These are phyloP conservation scores for Leucoraja erinaceus DNA, from an alignment of 2,113 vertebrate genomes.

Conservation along the genomic window DNA sequence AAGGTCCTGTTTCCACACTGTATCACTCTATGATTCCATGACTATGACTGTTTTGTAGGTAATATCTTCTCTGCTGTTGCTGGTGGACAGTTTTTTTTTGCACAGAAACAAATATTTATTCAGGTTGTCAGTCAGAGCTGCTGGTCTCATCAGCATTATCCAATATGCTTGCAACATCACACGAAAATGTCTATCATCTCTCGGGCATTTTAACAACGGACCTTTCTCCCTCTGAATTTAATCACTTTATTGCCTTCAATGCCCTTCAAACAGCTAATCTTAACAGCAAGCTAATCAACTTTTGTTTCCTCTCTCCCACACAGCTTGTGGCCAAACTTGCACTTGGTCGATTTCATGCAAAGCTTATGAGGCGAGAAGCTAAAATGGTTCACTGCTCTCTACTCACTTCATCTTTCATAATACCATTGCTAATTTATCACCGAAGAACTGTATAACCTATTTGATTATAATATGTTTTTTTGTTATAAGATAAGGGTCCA, in stretches of 20 bases:
- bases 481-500: background rate
- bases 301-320: background rate
- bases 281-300: slow-evolving; percentile 26
- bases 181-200: slow-evolving; percentile 1
- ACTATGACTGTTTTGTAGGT: background rate
- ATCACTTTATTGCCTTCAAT: slow-evolving; percentile 18
- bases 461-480: background rate
- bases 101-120: background rate
- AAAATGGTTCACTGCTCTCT: background rate
- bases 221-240: background rate
- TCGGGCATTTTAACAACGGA: background rate
- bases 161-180: slow-evolving; percentile 18
- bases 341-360: slow-evolving; percentile 11
- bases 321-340: slow-evolving; percentile 1
- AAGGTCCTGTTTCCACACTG: too few relatives aligned
- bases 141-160: background rate
- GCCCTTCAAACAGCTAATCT: background rate
- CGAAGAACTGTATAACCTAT: background rate
- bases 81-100: background rate
- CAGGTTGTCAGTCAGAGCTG: background rate
- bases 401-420: background rate
- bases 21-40: too few relatives aligned
- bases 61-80: background rate
- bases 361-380: background rate
- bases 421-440: background rate